Base-by-base conservation (phyloP, 2,797 vertebrate genomes). In the Lepus oiostolus region DNA sequence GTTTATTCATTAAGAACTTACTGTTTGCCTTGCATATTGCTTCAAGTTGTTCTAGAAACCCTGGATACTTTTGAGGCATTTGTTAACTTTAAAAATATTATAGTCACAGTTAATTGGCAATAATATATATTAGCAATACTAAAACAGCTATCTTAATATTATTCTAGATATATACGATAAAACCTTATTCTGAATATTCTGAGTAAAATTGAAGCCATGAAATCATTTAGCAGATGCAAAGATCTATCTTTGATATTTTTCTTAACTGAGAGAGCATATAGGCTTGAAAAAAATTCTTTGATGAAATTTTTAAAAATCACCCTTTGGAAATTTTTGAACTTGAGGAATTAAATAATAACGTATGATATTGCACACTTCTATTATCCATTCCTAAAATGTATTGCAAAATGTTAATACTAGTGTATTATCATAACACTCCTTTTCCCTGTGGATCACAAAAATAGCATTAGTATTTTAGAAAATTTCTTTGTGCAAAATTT, bases 331-430 rank as follows among this genome's bases (percentile, higher is more conserved):
- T 75, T 30, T 38, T 13, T 86, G 4, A 32, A 60, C 60, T 0
- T 58, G 4, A 86, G 8, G 4, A 88, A 75, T 96, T 96, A 65
- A 90, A 28, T 50, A 26, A n/a, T 50, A 28, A 82, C 5, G 26
- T 1, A 30, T 62, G 7, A 8, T 68, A 70, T 4, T 26, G 21
- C n/a, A 19, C 10, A 22, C 21, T 54, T 30, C 10, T 38, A 32
- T 62, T 52, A 71, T 28, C 30, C 13, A 54, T 65, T 76, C 6
- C 42, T 81, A 87, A 90, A 85, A 50, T n/a, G 4, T 70, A 50
- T 50, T 93, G n/a, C 35, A 76, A 92, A 60, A 82, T 72, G 6
- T 79, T 75, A 60, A 6, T 70, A 11, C 10, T 32, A 26, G 28
- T 6, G 70, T 13, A 16, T 62, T 74, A 92, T 11, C 11, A 5